phyloP scores from a whole-genome alignment of 2,113 vertebrate species.

The Raphicerus campestris region DNA sequence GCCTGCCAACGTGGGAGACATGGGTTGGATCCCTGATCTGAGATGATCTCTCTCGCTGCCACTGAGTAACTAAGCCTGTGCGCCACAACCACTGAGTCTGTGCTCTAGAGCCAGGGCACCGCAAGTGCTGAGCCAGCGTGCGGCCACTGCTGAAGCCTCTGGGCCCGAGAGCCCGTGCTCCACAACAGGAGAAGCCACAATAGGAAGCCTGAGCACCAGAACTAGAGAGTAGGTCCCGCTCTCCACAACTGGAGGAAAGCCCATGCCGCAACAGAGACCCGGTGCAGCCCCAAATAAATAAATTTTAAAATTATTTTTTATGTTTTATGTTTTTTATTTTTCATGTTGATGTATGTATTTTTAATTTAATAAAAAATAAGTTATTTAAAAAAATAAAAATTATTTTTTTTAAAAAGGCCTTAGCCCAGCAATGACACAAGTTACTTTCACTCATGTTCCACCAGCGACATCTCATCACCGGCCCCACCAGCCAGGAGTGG shows the following conservation, averaged over 20 bases:
- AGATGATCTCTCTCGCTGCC: neutral
- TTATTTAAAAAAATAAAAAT: neutral
- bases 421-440: neutral
- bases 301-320: neutral
- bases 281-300: neutral
- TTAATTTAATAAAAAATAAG: too few relatives aligned
- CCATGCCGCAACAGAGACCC: rapidly evolving
- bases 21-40: neutral
- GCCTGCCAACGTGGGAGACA: neutral
- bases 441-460: too few relatives aligned
- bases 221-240: neutral
- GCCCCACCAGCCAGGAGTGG: neutral
- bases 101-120: neutral
- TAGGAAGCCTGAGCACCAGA: neutral
- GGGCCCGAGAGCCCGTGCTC: rapidly evolving
- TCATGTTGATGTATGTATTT: too few relatives aligned
- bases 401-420: neutral
- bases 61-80: neutral
- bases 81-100: rapidly evolving
- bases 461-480: rapidly evolving
- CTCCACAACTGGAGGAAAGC: neutral
- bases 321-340: too few relatives aligned
- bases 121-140: neutral
- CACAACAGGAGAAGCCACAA: rapidly evolving
- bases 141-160: rapidly evolving